Conservation (phyloP, 1,140 invertebrate species). For the Mya arenaria region DNA sequence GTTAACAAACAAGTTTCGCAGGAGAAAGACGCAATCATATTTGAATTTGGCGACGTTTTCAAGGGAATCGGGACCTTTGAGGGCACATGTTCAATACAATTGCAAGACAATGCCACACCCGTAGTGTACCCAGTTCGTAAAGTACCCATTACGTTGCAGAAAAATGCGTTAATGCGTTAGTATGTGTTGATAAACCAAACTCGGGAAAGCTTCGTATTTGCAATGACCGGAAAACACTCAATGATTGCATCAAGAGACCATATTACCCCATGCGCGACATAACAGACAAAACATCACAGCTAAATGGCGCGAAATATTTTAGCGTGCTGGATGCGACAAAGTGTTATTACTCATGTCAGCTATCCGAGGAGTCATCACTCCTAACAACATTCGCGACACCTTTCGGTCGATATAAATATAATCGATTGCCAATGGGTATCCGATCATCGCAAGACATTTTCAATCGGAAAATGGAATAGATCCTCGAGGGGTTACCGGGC, state of each 20-base stretch:
- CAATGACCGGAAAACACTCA: slow-evolving; percentile 39
- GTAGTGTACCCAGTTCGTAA: slow-evolving; percentile 40
- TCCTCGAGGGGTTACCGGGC: slow-evolving; percentile 48
- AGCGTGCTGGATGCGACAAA: background rate
- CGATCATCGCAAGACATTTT: slow-evolving; percentile 44
- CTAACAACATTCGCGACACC: slow-evolving; percentile 74
- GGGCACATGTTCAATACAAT: slow-evolving; percentile 39
- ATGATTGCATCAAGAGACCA: slow-evolving; percentile 10
- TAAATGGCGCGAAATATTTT: background rate
- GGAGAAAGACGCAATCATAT: background rate
- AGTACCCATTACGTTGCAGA: slow-evolving; percentile 50
- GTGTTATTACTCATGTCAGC: slow-evolving; percentile 73
- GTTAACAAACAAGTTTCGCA: background rate
- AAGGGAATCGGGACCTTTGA: slow-evolving; percentile 47
- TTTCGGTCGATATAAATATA: slow-evolving; percentile 60
- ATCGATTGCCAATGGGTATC: slow-evolving; percentile 44
- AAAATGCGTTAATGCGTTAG: slow-evolving; percentile 81
- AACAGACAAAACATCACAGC: slow-evolving; percentile 20
- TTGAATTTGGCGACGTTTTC: slow-evolving; percentile 16
- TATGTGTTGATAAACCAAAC: slow-evolving; percentile 44
- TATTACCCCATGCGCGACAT: slow-evolving; percentile 40
- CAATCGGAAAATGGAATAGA: no score
- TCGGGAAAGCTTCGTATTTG: slow-evolving; percentile 81
- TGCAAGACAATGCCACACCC: slow-evolving; percentile 39
- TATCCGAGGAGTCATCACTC: slow-evolving; percentile 61